phyloP scores from a whole-genome alignment of 2,797 vertebrate species.

The Coreius guichenoti region DNA sequence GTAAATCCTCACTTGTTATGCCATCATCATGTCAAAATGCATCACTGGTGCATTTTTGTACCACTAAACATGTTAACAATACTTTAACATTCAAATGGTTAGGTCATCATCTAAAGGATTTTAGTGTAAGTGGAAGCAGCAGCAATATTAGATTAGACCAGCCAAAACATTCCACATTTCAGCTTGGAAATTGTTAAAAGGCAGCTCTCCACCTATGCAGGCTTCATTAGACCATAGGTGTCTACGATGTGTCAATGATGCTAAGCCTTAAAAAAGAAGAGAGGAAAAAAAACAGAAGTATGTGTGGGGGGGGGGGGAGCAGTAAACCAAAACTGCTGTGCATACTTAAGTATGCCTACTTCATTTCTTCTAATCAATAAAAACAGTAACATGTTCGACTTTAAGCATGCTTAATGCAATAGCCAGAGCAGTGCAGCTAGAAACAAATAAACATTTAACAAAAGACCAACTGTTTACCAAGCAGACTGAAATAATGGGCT shows the following conservation, averaged over 20 bases:
- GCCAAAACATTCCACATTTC: conserved; percentile 32
- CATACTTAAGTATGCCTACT: not conserved
- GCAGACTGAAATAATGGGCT: conserved; percentile 23
- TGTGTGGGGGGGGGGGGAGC: not conserved
- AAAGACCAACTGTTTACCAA: conserved; percentile 12
- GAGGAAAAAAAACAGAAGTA: not conserved
- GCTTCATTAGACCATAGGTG: conserved; percentile 34
- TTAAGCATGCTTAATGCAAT: conserved; percentile 27
- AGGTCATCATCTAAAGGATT: conserved; percentile 21
- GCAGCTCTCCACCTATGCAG: conserved; percentile 45
- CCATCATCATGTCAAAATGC: conserved; percentile 28
- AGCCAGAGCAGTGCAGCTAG: conserved; percentile 27
- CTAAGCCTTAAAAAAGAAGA: not conserved
- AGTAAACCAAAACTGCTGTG: conserved; percentile 9
- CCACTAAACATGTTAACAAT: not conserved
- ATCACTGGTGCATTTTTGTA: conserved; percentile 23
- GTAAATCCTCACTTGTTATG: not conserved
- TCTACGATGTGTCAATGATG: conserved; percentile 21
- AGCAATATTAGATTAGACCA: conserved; percentile 34
- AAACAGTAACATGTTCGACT: not conserved
- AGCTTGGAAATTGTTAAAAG: conserved; percentile 30
- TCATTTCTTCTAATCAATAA: not conserved
- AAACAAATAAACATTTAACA: conserved; percentile 29
- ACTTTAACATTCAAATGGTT: not conserved
- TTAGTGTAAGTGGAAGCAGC: conserved; percentile 18